phyloP scores from a whole-genome alignment of 1,140 invertebrate genomes.

The Euschistus heros region DNA sequence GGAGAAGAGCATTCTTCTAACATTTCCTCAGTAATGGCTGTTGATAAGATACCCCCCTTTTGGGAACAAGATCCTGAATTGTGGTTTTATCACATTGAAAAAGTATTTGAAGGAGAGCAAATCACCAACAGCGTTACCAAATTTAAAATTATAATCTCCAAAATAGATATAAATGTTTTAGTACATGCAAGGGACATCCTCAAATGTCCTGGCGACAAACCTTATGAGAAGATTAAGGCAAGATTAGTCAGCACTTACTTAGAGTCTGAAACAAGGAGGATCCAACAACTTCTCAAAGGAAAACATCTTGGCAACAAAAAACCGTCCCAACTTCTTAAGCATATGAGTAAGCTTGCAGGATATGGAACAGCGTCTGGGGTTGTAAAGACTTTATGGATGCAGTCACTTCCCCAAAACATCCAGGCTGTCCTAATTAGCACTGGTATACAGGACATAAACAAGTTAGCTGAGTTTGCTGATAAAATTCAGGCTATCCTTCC shows the following conservation, averaged over 20 bases:
- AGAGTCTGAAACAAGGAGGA: not conserved
- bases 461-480: not conserved
- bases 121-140: not conserved
- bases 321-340: not conserved
- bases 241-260: not conserved
- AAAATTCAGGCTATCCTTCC: not conserved
- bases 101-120: not conserved
- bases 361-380: not conserved
- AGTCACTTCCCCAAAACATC: not conserved
- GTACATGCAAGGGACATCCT: not conserved
- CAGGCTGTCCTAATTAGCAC: not conserved
- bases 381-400: not conserved
- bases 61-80: not conserved
- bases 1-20: too few relatives aligned
- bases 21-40: too few relatives aligned
- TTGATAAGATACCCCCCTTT: not conserved
- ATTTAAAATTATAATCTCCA: not conserved
- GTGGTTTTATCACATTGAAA: not conserved
- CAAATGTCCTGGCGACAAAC: not conserved
- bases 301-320: not conserved
- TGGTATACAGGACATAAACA: too few relatives aligned
- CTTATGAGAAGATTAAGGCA: not conserved
- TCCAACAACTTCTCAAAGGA: not conserved
- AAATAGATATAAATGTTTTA: not conserved
- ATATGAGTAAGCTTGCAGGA: not conserved